phyloP scores from a whole-genome alignment of 2,888 invertebrate genomes.

The Chymomyza amoena region DNA sequence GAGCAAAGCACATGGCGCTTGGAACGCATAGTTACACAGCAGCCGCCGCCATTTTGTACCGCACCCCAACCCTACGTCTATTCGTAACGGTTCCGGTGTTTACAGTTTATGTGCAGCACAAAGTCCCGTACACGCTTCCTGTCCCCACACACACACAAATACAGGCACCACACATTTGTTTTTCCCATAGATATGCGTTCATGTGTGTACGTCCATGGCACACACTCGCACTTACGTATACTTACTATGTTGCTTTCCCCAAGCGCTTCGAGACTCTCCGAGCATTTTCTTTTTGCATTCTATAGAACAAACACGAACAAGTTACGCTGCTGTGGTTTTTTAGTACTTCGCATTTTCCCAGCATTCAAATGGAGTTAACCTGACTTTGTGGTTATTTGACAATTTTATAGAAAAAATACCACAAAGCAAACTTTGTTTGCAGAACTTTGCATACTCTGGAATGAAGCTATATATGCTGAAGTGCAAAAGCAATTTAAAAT shows the following conservation, averaged over 20 bases:
- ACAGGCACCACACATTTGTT: not conserved
- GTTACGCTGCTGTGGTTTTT: slow-evolving; percentile 16
- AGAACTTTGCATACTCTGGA: not conserved
- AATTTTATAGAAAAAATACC: not conserved
- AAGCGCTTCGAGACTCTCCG: not conserved
- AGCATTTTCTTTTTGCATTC: not conserved
- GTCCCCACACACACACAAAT: no score
- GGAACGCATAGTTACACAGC: slow-evolving; percentile 9
- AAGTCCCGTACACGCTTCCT: not conserved
- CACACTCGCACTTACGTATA: not conserved
- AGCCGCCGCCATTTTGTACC: not conserved
- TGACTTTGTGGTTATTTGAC: not conserved
- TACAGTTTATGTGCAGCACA: slow-evolving; percentile 66
- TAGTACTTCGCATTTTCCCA: slow-evolving; percentile 12
- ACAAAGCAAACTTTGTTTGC: not conserved
- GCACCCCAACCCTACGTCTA: slow-evolving; percentile 24
- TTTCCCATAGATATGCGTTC: not conserved
- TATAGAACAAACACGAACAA: not conserved
- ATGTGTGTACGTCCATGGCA: not conserved
- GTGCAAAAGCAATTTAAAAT: not conserved
- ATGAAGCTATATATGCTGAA: not conserved
- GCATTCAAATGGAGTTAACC: not conserved
- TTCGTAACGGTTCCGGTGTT: slow-evolving; percentile 46
- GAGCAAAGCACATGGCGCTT: slow-evolving; percentile 48
- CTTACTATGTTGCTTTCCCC: not conserved